A percentile compares a stretch with the other conserved stretches of the same genome.
Evolutionary conservation across 2,797 vertebrate genomes (phyloP).

Genomic region (Enteromius paludinosus): DNA sequence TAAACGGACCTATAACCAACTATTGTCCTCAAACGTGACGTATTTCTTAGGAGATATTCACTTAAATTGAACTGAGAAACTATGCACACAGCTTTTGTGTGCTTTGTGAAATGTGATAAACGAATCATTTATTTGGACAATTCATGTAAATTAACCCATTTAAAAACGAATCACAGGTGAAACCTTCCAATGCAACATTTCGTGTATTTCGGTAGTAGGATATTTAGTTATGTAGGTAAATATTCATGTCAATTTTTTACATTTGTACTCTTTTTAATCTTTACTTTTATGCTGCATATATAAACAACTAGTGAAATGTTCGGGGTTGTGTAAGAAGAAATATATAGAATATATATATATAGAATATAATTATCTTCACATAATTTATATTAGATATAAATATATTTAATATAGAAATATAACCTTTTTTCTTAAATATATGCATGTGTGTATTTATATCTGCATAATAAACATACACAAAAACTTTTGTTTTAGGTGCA

Average conservation of each 20-base stretch:
- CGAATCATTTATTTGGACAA: neutral
- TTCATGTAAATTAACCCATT: neutral
- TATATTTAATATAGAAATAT: no score
- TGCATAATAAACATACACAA: no score
- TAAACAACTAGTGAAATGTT: neutral
- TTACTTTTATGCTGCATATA: neutral
- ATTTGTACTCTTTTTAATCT: no score
- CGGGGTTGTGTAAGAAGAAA: neutral
- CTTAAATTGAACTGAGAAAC: neutral
- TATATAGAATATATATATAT: no score
- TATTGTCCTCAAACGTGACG: neutral
- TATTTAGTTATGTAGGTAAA: neutral
- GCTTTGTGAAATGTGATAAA: no score
- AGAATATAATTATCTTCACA: no score
- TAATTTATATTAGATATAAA: no score
- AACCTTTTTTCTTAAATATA: no score
- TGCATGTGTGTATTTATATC: no score
- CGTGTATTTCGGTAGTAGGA: neutral
- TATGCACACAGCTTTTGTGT: neutral
- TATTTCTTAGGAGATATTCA: neutral
- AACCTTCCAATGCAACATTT: neutral
- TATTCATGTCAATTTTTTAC: neutral
- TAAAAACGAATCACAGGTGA: neutral
- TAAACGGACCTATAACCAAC: neutral
- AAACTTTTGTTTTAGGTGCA: no score